phyloP scores from a whole-genome alignment of 2,888 invertebrate genomes.

The Hyppa rectilinea region DNA sequence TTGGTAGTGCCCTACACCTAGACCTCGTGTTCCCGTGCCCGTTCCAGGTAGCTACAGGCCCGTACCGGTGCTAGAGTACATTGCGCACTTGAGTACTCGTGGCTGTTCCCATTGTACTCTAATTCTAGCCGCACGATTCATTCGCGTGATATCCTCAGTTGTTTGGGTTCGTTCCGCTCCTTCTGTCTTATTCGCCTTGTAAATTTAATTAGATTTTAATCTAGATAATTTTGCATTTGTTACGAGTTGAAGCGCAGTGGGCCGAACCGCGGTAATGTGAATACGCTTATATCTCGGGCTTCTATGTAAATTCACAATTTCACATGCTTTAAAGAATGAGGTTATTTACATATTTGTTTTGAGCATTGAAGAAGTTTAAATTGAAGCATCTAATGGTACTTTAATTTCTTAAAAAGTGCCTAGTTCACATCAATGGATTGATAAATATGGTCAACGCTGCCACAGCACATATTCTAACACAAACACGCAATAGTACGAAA shows the following conservation, averaged over 20 bases:
- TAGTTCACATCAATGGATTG: background rate
- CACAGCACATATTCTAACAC: background rate
- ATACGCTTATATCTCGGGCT: conserved; percentile 9
- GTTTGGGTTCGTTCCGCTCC: conserved; percentile 30
- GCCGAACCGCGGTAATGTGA: background rate
- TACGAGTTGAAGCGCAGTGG: conserved; percentile 5
- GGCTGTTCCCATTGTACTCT: conserved; percentile 11
- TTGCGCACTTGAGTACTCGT: conserved; percentile 12
- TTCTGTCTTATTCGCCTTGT: conserved; percentile 45
- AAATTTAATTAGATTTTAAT: conserved; percentile 58
- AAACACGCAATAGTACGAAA: background rate
- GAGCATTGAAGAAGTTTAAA: background rate
- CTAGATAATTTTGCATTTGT: conserved; percentile 41
- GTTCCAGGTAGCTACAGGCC: background rate
- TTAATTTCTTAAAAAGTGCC: background rate
- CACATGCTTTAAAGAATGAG: background rate
- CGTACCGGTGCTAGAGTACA: background rate
- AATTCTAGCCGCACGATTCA: conserved; percentile 22
- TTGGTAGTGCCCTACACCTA: background rate
- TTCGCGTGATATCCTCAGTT: conserved; percentile 28
- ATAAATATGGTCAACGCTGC: background rate
- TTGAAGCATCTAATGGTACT: background rate
- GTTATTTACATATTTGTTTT: conserved; percentile 3
- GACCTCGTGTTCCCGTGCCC: background rate
- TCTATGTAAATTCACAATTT: background rate